Conservation (phyloP, 2,113 vertebrate species). For the Toxotes jaculatrix region DNA sequence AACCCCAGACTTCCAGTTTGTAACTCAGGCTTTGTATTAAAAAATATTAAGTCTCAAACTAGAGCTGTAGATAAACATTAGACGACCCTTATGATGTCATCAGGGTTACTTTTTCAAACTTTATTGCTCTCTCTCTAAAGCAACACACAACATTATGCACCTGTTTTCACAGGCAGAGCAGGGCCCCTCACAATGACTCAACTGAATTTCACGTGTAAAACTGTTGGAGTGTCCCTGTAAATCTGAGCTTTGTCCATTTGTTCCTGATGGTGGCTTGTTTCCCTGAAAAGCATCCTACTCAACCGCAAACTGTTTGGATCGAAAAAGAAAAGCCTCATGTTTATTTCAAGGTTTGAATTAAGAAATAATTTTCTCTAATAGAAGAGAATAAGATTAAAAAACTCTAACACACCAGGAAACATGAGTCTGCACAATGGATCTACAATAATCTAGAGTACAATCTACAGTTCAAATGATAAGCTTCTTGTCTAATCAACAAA, state of each 20-base stretch:
- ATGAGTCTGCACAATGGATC: neutral
- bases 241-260: neutral
- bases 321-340: neutral
- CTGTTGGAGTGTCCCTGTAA: neutral
- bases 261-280: slow-evolving; percentile 8
- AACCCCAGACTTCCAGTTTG: too few species aligned
- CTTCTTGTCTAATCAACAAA: neutral
- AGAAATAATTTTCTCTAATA: neutral
- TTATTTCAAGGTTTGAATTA: neutral
- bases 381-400: neutral
- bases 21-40: too few species aligned
- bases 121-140: too few species aligned
- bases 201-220: neutral
- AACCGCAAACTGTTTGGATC: neutral
- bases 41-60: too few species aligned
- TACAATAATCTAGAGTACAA: too few species aligned
- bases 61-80: too few species aligned
- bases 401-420: neutral
- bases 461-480: neutral
- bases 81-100: too few species aligned
- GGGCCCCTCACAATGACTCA: too few species aligned
- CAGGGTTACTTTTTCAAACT: too few species aligned
- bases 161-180: neutral
- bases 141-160: too few species aligned
- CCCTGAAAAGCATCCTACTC: slow-evolving; percentile 36